phyloP scores from a whole-genome alignment of 2,797 vertebrate species.

The Cirrhinus mrigala region DNA sequence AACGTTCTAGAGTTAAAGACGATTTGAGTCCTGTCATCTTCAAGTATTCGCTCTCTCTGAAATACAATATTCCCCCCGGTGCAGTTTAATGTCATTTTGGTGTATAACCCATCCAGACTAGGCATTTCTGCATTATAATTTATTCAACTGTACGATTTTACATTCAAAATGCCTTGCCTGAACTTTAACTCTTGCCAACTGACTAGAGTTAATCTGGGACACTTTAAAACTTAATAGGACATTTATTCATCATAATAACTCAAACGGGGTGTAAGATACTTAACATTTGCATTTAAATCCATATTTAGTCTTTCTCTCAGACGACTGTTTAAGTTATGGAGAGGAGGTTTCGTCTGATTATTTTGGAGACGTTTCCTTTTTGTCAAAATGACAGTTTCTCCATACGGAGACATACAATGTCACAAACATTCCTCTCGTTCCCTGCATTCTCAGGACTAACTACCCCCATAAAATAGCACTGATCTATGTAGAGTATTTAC shows the following conservation, averaged over 20 bases:
- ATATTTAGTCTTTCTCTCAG: slow-evolving; percentile 5
- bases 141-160: not conserved
- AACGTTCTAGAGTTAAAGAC: not conserved
- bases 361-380: slow-evolving; percentile 15
- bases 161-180: not conserved
- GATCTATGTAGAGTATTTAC: slow-evolving; percentile 11
- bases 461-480: not conserved
- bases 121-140: slow-evolving; percentile 5
- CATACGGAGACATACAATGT: not conserved
- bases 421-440: slow-evolving; percentile 19
- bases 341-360: slow-evolving; percentile 18
- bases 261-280: not conserved
- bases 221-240: slow-evolving; percentile 17
- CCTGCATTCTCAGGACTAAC: not conserved
- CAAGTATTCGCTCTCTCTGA: not conserved
- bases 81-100: slow-evolving; percentile 10
- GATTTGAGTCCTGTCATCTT: not conserved
- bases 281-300: slow-evolving; percentile 3
- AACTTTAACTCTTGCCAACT: slow-evolving; percentile 10
- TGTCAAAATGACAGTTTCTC: slow-evolving; percentile 33
- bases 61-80: not conserved
- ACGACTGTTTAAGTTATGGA: not conserved
- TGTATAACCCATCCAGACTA: slow-evolving; percentile 12
- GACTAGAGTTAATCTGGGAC: slow-evolving; percentile 19
- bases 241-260: slow-evolving; percentile 1